Evolutionary conservation across 2,113 vertebrate species (phyloP), one percentile per base, ranked within the genome.

Genomic region (Pteruthius melanotis): DNA sequence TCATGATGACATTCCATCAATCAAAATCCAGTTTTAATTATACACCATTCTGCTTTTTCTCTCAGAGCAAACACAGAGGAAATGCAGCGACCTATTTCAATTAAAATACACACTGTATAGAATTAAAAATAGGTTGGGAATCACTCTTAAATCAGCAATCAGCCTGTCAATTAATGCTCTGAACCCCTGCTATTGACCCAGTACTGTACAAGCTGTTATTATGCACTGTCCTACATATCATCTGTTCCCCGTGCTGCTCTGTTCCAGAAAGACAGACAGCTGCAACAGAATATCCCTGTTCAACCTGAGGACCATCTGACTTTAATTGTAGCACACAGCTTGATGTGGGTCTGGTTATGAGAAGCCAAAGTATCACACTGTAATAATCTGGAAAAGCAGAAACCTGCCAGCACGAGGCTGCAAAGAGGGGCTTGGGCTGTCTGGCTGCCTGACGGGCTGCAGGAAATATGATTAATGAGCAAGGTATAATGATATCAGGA

Each of bases 381-480:
- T 97, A 98, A 98, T 98, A 98, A 98, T 98, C 98, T 97, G 97
- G 95, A 98, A 97, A 98, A 97, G 96, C 96, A 98, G 97, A 98
- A 97, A 98, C 69, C 98, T 98, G 98, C 98, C 98, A 98, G 98
- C 96, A 95, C 93, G 53, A 92, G 97, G 96, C 97, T 98, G 97
- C 94, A 96, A 98, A 97, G 95, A 94, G 96, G 97, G 97, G 97
- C 97, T 95, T 33, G 94, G 75, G 96, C 98, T 98, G 98, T 97
- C 98, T 98, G 97, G 91, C 96, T 97, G 98, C 92, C 97, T 97
- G 97, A 98, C 96, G 96, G 97, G 97, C 93, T 96, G 96, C 98
- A 98, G 97, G 98, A 98, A 98, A 98, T 98, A 98, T 99, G 99
- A 99, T 99, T 99, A 99, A 99, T 99, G 99, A 99, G 97, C 96